phyloP scores from a whole-genome alignment of 2,888 invertebrate species.

The Mayetiola destructor region DNA sequence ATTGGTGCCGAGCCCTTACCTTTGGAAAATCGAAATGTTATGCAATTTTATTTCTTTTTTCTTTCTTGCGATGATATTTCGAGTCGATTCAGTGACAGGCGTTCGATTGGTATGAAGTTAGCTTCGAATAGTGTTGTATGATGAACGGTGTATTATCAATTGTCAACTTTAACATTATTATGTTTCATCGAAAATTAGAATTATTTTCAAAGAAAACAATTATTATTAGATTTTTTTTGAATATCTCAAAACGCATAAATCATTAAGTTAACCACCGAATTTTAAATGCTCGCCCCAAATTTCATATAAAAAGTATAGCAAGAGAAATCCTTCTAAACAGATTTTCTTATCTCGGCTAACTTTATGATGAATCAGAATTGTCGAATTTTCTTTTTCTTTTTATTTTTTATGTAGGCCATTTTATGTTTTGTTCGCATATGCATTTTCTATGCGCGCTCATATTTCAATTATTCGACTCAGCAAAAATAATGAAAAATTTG shows the following conservation, averaged over 20 bases:
- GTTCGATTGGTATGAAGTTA: not conserved
- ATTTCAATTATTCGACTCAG: not conserved
- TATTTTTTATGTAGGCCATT: not conserved
- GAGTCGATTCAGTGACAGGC: not conserved
- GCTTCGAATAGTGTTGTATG: not conserved
- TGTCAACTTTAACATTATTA: not conserved
- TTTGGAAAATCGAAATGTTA: constrained; percentile 6
- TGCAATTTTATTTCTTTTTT: constrained; percentile 6
- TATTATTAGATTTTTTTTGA: not conserved
- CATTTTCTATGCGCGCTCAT: too few relatives aligned
- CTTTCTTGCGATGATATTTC: not conserved
- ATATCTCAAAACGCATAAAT: not conserved
- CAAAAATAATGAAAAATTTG: not conserved
- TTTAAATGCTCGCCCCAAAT: too few relatives aligned
- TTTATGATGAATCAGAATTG: not conserved
- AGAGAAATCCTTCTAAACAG: not conserved
- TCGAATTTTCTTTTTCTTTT: not conserved
- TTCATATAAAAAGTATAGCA: not conserved
- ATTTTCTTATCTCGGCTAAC: not conserved
- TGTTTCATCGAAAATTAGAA: not conserved
- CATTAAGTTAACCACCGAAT: too few relatives aligned
- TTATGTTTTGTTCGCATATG: not conserved
- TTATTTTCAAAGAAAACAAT: not conserved
- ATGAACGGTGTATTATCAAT: not conserved
- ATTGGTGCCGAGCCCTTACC: not conserved